Base-by-base conservation (phyloP, 1,140 invertebrate genomes). In the Drosophila bocqueti region DNA sequence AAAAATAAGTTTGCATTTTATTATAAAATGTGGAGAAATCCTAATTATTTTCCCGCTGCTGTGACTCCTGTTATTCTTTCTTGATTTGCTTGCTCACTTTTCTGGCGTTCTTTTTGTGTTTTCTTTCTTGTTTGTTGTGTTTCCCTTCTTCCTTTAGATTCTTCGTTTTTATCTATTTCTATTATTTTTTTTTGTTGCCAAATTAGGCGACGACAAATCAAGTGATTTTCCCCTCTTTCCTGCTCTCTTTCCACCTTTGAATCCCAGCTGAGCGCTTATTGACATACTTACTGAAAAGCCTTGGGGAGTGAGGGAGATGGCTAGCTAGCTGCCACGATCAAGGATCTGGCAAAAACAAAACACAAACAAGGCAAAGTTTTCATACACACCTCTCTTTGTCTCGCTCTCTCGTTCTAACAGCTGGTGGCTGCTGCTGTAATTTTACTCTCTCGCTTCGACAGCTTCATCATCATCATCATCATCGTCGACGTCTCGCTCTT, bases 241-340 rank as follows among this genome's bases (percentile, higher is more conserved):
- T 13, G 15, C 31, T 54, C 34, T 43, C 29, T 46, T 47, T 21
- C 36, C 21, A 11, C 10, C 13, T 34, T 6, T 54, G 47, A 31
- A 29, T 76, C 50, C 65, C 66, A 58, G 50, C 15, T 24, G 34
- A 55, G 21, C 34, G 8, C 67, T 50, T 50, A 63, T 68, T 85
- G 83, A 83, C 84, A 89, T 83, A 87, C 80, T 83, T 80, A 89
- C 50, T 76, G 83, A 86, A 79, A 57, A 47, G 69, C 59, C 71
- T 24, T 72, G 65, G 61, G 68, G 67, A 34, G 63, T 29, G 13
- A 45, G 46, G 59, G 40, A 66, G 64, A 57, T 6, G n/a, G 21
- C 24, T 13, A 58, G n/a, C n/a, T 26, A 36, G n/a, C 26, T 21
- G 38, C 11, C 58, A 38, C 38, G 71, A 74, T 74, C 69, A 73